Evolutionary conservation across 2,113 vertebrate genomes (phyloP), one percentile per base, ranked within the genome.

Genomic region (Orycteropus afer): DNA sequence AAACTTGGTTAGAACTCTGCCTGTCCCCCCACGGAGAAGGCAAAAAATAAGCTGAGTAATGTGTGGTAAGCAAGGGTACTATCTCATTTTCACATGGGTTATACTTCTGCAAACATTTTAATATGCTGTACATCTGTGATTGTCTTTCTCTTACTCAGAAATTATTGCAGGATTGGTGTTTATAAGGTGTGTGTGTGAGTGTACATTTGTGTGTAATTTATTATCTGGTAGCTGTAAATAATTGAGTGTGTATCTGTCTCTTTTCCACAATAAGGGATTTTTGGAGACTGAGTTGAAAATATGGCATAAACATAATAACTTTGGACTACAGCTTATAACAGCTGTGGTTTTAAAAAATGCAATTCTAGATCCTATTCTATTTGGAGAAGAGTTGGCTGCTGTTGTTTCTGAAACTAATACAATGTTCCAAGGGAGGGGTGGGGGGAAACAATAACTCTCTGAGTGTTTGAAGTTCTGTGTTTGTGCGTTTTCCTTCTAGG

Each of bases 241-340:
- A 88, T 42, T 83, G 23, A 74, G 34, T 65, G 20, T 55, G 37
- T 74, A 37, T 74, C 86, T 86, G 0, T 69, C 34, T 37, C n/a
- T 55, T 90, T 92, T 78, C 67, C 47, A 67, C 32, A 42, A 29
- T 45, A 69, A 81, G 2, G 22, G 18, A 57, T 61, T 91, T 93
- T 86, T 80, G 89, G 89, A 95, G n/a, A 47, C 57, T 73, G 71
- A 59, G 49, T 81, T 94, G n/a, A 92, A 89, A 92, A 85, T 69
- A 69, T 27, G 34, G 40, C 25, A 59, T 82, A 82, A 76, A 77
- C 22, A 45, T 65, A 77, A 29, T 86, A 81, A 82, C 49, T 59
- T 89, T 95, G 86, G 76, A 65, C 61, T 90, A 40, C n/a, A 53
- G 67, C 29, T 90, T 86, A 88, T 86, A 96, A 94, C 89, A 96